Percentiles rank a stretch among this genome's conserved stretches.
Conservation (phyloP, 2,888 invertebrate species). For the Cheilosia pagana region DNA sequence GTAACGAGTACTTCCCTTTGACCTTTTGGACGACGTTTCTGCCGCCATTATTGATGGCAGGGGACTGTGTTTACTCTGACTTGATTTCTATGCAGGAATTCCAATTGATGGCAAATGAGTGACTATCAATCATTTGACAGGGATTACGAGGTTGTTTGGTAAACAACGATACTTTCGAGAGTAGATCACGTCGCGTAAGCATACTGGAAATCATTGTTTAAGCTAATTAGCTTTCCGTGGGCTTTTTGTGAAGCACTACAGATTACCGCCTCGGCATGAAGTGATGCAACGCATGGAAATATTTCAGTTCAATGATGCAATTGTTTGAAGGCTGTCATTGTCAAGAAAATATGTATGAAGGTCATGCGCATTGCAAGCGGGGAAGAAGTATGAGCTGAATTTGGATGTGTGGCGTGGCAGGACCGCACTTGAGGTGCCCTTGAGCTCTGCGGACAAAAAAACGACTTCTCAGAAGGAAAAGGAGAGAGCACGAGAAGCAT, state of each 20-base stretch:
- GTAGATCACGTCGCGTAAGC: conserved; percentile 40
- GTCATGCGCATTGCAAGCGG: not conserved
- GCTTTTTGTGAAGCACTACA: not conserved
- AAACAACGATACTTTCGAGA: conserved; percentile 3
- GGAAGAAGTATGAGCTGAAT: no score
- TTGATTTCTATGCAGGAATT: conserved; percentile 58
- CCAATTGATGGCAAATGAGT: conserved; percentile 59
- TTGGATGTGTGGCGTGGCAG: no score
- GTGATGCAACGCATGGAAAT: conserved; percentile 29
- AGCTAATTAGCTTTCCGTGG: conserved; percentile 45
- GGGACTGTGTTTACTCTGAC: conserved; percentile 36
- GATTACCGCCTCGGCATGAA: conserved; percentile 3
- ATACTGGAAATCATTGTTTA: conserved; percentile 48
- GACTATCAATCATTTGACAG: conserved; percentile 64
- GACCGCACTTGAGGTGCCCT: no score
- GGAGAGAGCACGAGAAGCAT: no score
- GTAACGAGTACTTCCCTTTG: conserved; percentile 21
- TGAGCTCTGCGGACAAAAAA: no score
- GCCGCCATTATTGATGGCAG: conserved; percentile 39
- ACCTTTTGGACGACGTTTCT: conserved; percentile 46
- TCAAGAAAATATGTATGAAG: not conserved
- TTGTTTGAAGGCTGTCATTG: not conserved
- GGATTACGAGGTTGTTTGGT: conserved; percentile 45
- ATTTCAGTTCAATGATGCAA: not conserved
- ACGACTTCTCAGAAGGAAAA: no score